phyloP scores from a whole-genome alignment of 2,888 invertebrate genomes.

The Leptothorax acervorum region DNA sequence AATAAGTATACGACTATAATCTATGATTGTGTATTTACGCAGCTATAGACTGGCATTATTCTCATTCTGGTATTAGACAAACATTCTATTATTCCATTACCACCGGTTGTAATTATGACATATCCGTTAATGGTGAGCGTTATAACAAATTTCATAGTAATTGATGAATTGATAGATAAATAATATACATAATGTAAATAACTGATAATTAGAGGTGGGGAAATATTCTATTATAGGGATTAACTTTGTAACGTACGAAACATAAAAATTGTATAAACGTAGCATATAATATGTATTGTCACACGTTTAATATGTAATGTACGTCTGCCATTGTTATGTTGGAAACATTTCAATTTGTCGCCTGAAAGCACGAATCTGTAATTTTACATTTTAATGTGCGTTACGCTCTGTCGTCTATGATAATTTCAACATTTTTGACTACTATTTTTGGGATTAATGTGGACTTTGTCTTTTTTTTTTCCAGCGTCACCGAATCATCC shows the following conservation, averaged over 20 bases:
- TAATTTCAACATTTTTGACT: conserved; percentile 12
- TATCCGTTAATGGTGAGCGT: not conserved
- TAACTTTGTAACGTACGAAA: conserved; percentile 3
- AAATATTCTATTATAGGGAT: not conserved
- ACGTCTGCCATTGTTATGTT: conserved; percentile 11
- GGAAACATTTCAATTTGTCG: conserved; percentile 38
- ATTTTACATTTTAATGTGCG: conserved; percentile 38
- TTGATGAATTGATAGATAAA: conserved; percentile 3
- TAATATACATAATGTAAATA: not conserved
- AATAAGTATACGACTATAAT: conserved; percentile 30
- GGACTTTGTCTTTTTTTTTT: conserved; percentile 8
- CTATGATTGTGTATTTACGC: conserved; percentile 29
- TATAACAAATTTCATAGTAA: conserved; percentile 9
- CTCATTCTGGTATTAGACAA: conserved; percentile 30
- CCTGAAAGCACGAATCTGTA: conserved; percentile 34
- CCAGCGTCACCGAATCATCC: conserved; percentile 32
- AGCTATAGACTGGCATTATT: conserved; percentile 13
- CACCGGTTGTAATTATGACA: not conserved
- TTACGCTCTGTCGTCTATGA: not conserved
- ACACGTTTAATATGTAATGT: conserved; percentile 22
- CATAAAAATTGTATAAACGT: conserved; percentile 19
- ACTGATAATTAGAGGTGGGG: not conserved
- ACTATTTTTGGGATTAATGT: conserved; percentile 13
- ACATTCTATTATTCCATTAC: conserved; percentile 39
- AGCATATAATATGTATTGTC: conserved; percentile 27